These are phyloP conservation scores for Ectropis crepuscularia DNA, from an alignment of 2,888 invertebrate genomes.

Conservation along the genomic window DNA sequence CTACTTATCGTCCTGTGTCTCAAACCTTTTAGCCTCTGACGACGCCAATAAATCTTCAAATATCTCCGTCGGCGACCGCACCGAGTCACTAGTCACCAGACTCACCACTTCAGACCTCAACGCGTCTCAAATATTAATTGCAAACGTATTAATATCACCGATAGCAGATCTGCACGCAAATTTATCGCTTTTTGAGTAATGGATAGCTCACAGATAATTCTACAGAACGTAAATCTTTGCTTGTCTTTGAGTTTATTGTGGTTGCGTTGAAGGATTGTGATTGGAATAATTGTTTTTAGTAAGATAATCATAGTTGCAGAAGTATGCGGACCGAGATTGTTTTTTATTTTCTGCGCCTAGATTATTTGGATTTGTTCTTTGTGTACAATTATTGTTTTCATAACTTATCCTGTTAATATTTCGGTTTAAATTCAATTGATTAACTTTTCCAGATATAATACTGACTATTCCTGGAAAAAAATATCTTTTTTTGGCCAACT, in stretches of 20 bases:
- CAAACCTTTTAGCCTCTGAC: constrained; percentile 78
- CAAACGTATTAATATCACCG: constrained; percentile 64
- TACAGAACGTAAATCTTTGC: constrained; percentile 20
- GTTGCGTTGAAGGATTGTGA: constrained; percentile 11
- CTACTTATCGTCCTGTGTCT: constrained; percentile 70
- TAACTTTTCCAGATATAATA: background rate
- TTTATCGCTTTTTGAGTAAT: constrained; percentile 44
- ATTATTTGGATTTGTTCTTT: background rate
- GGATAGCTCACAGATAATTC: constrained; percentile 39
- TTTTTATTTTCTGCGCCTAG: background rate
- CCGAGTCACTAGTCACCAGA: constrained; percentile 53
- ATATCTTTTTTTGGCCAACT: constrained; percentile 7
- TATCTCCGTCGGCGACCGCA: constrained; percentile 55
- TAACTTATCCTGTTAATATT: constrained; percentile 1
- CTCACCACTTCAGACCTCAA: background rate
- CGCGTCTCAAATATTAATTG: constrained; percentile 58
- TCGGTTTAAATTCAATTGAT: background rate
- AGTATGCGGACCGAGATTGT: too few species aligned
- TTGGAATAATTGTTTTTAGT: constrained; percentile 19
- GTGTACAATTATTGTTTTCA: too few species aligned
- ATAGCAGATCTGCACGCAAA: constrained; percentile 47
- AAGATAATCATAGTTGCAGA: constrained; percentile 5
- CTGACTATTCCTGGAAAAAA: constrained; percentile 5
- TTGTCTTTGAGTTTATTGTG: constrained; percentile 10
- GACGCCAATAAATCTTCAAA: constrained; percentile 76